Evolutionary conservation across 2,888 invertebrate genomes (phyloP).

Genomic region (Nephrotoma guestfalica): DNA sequence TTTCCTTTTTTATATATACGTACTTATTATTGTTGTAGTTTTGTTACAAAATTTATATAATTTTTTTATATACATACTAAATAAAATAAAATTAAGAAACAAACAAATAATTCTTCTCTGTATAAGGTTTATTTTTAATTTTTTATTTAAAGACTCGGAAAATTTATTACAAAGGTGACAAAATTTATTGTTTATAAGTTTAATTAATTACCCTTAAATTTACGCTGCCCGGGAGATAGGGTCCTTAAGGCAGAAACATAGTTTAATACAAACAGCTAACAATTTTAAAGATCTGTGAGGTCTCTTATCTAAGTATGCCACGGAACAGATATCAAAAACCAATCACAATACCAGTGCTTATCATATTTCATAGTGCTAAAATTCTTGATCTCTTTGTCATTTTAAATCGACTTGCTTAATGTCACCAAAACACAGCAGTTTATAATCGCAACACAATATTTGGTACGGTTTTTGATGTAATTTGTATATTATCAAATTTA

Average conservation of each 20-base stretch:
- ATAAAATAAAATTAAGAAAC: background rate
- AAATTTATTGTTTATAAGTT: background rate
- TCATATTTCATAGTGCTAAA: background rate
- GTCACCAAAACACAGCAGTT: background rate
- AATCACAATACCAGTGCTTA: background rate
- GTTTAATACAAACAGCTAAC: background rate
- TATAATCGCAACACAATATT: background rate
- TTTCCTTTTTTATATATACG: background rate
- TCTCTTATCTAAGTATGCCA: background rate
- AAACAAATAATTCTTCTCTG: background rate
- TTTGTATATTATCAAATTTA: background rate
- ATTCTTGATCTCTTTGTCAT: background rate
- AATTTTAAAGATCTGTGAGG: background rate
- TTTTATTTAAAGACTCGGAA: background rate
- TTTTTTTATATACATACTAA: background rate
- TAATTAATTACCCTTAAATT: background rate
- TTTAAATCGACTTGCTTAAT: background rate
- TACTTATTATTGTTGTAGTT: background rate
- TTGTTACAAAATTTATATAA: background rate
- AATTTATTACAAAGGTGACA: background rate
- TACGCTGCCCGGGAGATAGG: background rate
- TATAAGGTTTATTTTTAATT: background rate
- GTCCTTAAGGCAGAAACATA: background rate
- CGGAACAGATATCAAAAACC: background rate
- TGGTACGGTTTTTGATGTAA: background rate